Evolutionary conservation across 2,113 vertebrate genomes (phyloP), one percentile per base, ranked within the genome.

Genomic region (Cricetomys ansorgei): DNA sequence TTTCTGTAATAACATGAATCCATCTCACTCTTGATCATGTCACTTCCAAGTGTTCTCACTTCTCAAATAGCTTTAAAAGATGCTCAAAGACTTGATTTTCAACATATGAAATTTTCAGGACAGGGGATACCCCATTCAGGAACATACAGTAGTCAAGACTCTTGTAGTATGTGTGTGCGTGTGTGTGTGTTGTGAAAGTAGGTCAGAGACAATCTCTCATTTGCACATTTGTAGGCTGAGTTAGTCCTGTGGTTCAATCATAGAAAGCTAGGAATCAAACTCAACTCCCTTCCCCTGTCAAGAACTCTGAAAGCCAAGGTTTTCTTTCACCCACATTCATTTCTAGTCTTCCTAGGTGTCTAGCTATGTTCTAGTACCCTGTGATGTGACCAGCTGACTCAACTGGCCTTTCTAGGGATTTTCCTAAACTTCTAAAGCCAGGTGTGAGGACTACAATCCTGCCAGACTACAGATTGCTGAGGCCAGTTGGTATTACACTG

Each of bases 281-380:
- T 19, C 37, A 84, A 50, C 1, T 45, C 23, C 11, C n/a, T 40
- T 83, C 57, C 79, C 53, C 25, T 62, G n/a, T 57, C 64, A n/a
- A 48, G 7, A 67, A 37, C 1, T 17, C 90, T 50, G 37, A 62
- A 27, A 89, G 25, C 48, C 53, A 15, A 2, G 73, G 43, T 62
- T 40, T 62, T 45, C 57, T 16, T 29, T 53, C 80, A 64, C 34
- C 23, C 16, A 40, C 23, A 34, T 13, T 55, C 43, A 27, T 13
- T 40, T 72, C 11, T 8, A 4, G 1, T 23, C n/a, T 21, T 80
- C 16, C 69, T 65, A 23, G 55, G 34, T 43, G 23, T 37, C 64
- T 12, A 69, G 9, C 48, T 0, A 0, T 4, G 7, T 57, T 19
- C 3, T 13, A 73, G 67, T 13, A 25, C 62, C 2, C 3, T 11